Percentiles rank a stretch among this genome's conserved stretches.
phyloP scores from a whole-genome alignment of 2,888 invertebrate species.

The Quadroppia sp. region DNA sequence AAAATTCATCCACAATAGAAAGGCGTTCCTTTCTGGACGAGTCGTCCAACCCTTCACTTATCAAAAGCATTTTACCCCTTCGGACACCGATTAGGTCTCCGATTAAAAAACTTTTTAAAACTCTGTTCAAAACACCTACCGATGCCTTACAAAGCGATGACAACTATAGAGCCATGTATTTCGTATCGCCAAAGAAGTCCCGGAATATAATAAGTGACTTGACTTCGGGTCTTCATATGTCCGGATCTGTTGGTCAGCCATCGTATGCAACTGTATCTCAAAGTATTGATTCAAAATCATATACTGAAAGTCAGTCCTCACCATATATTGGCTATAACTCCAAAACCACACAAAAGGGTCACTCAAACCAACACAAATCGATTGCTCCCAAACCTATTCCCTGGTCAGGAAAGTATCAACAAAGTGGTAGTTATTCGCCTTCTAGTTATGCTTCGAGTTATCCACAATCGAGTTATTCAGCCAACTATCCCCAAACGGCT shows the following conservation, averaged over 20 bases:
- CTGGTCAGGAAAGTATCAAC: background rate
- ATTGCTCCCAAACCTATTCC: slow-evolving; percentile 7
- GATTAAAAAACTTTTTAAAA: slow-evolving; percentile 1
- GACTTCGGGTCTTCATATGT: slow-evolving; percentile 1
- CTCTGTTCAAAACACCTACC: background rate
- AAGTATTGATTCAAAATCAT: background rate
- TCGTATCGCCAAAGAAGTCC: slow-evolving; percentile 2
- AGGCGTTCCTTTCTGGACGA: background rate
- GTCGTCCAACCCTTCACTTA: background rate
- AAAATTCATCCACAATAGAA: slow-evolving; percentile 15
- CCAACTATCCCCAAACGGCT: background rate
- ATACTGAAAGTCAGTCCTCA: background rate
- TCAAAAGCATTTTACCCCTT: background rate
- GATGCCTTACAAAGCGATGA: background rate
- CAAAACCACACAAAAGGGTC: background rate
- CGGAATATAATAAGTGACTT: background rate
- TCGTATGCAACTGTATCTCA: background rate
- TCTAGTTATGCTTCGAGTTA: background rate
- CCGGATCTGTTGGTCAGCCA: slow-evolving; percentile 13
- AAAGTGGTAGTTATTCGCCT: background rate
- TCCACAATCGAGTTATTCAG: background rate
- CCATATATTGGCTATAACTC: background rate
- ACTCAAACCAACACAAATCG: background rate
- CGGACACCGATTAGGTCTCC: slow-evolving; percentile 2
- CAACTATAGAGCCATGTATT: background rate